Evolutionary conservation across 2,888 invertebrate genomes (phyloP), one percentile per base, ranked within the genome.

Genomic region (Merodon equestris): DNA sequence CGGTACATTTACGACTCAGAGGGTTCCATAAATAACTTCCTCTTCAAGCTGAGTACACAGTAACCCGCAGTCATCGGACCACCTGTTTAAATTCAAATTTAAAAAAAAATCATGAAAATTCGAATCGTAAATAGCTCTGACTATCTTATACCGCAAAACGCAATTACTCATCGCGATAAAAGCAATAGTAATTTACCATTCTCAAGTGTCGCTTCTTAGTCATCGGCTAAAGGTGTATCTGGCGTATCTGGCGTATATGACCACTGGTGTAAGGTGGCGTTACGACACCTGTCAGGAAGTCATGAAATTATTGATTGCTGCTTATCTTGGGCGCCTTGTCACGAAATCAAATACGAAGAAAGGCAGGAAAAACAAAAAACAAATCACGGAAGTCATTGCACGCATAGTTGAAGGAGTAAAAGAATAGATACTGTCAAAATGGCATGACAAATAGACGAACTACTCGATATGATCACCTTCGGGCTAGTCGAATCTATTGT

Each of bases 301-400:
- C 54, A 60, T 68, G 44, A 68, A 61, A 27, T 50, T 61, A 67
- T 44, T 56, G 36, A 56, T 60, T 60, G 57, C 18, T 34, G 51
- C 50, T 40, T 40, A 57, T 57, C 40, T 12, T 40, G 12, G 56
- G 50, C 50, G 17, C 67, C 18, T n/a, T 1, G 12, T 12, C 12
- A 27, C 34, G 15, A 50, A 19, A 42, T 70, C 47, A 10, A 68
- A 40, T 27, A 27, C 27, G 27, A 27, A 27, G 27, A 27, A 27
- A 27, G 27, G 7, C 7, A 7, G 7, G 27, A 27, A 27, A 45
- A 63, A 58, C 63, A 44, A 38, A 63, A 74, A 47, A 68, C 47
- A 63, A 70, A 58, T 75, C 58, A 64, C 75, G 75, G 75, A 75
- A 75, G 64, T 64, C 57, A 57, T n/a, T 42, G 9, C 40, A 47